phyloP scores from a whole-genome alignment of 1,140 invertebrate species.

The Orius insidiosus region DNA sequence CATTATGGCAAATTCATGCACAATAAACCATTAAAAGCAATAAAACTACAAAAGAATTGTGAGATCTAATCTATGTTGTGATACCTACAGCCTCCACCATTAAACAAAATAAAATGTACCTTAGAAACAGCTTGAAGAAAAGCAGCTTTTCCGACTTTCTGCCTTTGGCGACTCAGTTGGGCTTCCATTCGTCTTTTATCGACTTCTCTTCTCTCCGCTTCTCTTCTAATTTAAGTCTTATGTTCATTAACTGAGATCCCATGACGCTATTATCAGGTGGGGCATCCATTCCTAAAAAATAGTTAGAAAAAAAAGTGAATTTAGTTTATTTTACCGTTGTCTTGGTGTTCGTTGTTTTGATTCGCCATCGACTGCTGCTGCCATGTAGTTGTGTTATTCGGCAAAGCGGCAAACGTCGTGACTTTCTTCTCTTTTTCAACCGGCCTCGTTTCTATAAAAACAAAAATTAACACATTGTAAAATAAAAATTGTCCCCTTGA shows the following conservation, averaged over 20 bases:
- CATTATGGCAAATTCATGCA: no score
- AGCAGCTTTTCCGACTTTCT: slow-evolving; percentile 80
- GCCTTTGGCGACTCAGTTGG: slow-evolving; percentile 69
- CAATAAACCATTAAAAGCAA: no score
- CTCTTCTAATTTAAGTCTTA: slow-evolving; percentile 85
- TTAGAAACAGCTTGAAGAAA: slow-evolving; percentile 81
- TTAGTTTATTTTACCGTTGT: slow-evolving; percentile 12
- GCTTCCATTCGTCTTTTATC: slow-evolving; percentile 77
- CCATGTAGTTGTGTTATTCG: slow-evolving; percentile 69
- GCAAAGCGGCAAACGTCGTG: slow-evolving; percentile 45
- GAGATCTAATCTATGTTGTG: no score
- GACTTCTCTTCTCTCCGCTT: slow-evolving; percentile 76
- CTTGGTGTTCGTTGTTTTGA: slow-evolving; percentile 11
- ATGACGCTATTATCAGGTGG: slow-evolving; percentile 18
- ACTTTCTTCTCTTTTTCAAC: slow-evolving; percentile 30
- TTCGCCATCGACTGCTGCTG: slow-evolving; percentile 40
- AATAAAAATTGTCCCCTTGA: neutral
- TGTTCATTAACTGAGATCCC: slow-evolving; percentile 53
- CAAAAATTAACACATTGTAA: neutral
- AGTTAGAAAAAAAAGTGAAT: no score
- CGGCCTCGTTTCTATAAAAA: slow-evolving; percentile 2
- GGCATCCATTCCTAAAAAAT: neutral
- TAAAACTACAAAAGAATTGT: no score
- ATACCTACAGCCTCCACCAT: neutral
- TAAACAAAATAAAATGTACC: slow-evolving; percentile 30